Evolutionary conservation across 2,113 vertebrate species (phyloP).

Genomic region (Malurus alboscapulatus): DNA sequence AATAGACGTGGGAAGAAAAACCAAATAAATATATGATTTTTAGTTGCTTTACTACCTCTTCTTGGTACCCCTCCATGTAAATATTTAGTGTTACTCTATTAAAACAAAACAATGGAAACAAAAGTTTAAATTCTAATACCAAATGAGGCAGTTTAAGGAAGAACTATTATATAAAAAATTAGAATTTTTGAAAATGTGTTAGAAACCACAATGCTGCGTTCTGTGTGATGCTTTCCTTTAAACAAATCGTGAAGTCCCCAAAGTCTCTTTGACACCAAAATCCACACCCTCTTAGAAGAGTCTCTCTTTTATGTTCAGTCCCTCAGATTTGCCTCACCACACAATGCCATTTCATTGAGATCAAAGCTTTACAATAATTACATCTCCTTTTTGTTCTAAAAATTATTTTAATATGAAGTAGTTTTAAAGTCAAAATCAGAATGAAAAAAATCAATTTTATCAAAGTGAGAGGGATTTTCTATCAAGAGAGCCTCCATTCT

Average conservation of each 20-base stretch:
- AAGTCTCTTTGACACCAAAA: background rate
- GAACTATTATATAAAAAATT: background rate
- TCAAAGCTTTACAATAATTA: background rate
- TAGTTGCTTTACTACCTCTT: background rate
- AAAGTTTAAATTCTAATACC: background rate
- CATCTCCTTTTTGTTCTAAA: background rate
- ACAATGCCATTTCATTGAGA: background rate
- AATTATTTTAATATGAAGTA: background rate
- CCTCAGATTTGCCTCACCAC: background rate
- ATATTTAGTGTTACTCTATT: background rate
- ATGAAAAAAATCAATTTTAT: background rate
- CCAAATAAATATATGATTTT: background rate
- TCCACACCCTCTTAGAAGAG: background rate
- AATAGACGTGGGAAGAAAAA: background rate
- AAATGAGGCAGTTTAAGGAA: background rate
- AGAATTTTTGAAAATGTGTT: background rate
- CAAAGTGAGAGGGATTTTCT: background rate
- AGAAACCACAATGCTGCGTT: background rate
- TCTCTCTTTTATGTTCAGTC: background rate
- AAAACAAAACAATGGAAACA: background rate
- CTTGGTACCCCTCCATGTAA: background rate
- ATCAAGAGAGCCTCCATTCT: background rate
- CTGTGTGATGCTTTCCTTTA: background rate
- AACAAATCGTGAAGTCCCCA: background rate
- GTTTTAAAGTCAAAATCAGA: background rate